Conservation (phyloP, 1,140 invertebrate genomes). For the Stenopsyche tienmushanensis region DNA sequence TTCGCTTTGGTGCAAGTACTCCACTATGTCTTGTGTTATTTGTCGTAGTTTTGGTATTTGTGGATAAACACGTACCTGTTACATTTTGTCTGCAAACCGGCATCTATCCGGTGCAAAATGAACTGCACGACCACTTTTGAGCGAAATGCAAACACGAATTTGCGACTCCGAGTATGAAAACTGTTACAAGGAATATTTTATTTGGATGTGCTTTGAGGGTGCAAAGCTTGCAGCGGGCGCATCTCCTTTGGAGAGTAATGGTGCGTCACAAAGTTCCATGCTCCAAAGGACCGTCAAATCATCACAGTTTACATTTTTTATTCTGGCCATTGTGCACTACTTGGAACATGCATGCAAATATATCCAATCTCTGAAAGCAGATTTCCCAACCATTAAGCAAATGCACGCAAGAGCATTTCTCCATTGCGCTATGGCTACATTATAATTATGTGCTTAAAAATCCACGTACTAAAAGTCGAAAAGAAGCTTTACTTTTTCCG, state of each 20-base stretch:
- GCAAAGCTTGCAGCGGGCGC: not conserved
- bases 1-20: no score
- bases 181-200: slow-evolving; percentile 28
- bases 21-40: no score
- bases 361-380: no score
- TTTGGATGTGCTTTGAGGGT: slow-evolving; percentile 29
- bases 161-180: slow-evolving; percentile 23
- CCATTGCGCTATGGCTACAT: no score
- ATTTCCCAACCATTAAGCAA: no score
- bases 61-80: not conserved
- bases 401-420: no score
- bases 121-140: slow-evolving; percentile 21
- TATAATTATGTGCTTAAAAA: no score
- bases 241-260: slow-evolving; percentile 17
- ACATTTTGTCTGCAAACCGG: not conserved
- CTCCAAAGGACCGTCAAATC: slow-evolving; percentile 16
- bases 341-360: not conserved
- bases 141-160: slow-evolving; percentile 39
- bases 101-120: not conserved
- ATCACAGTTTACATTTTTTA: slow-evolving; percentile 28
- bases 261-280: not conserved
- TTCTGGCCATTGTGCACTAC: not conserved
- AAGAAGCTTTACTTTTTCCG: no score
- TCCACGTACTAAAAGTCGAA: no score
- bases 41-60: no score